Evolutionary conservation across 2,797 vertebrate genomes (phyloP).

Genomic region (Cetoscarus ocellatus): DNA sequence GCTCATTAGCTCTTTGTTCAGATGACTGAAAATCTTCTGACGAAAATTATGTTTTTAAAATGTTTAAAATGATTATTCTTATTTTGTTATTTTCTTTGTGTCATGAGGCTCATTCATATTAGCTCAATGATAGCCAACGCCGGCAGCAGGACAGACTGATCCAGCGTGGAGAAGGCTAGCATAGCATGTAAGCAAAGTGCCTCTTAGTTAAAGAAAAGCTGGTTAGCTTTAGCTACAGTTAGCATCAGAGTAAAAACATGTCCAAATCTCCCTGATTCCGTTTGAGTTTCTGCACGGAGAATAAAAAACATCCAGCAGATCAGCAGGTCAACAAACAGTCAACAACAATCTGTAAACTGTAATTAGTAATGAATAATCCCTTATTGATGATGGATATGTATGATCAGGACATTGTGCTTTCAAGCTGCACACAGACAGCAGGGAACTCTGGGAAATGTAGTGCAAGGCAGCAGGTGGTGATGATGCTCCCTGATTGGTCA

Average conservation of each 20-base stretch:
- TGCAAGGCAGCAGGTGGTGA: constrained; percentile 61
- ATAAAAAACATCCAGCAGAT: neutral
- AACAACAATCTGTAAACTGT: too few species aligned
- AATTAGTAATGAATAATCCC: too few species aligned
- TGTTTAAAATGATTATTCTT: too few species aligned
- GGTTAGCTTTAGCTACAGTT: neutral
- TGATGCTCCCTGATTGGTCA: constrained; percentile 53
- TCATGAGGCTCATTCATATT: neutral
- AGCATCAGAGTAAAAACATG: constrained; percentile 6
- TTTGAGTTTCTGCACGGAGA: constrained; percentile 27
- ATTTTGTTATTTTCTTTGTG: neutral
- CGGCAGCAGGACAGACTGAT: too few species aligned
- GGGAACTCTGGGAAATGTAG: constrained; percentile 64
- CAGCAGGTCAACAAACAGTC: too few species aligned
- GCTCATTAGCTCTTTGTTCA: constrained; percentile 4
- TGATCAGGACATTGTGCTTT: constrained; percentile 60
- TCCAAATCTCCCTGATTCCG: constrained; percentile 44
- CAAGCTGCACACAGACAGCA: constrained; percentile 32
- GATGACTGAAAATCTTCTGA: too few species aligned
- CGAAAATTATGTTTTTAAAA: neutral
- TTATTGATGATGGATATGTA: too few species aligned
- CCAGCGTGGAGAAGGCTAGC: neutral
- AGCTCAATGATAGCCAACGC: too few species aligned
- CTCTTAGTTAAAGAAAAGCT: neutral
- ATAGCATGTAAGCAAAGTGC: neutral